Evolutionary conservation across 2,797 vertebrate genomes (phyloP), one percentile per base, ranked within the genome.

Genomic region (Trachurus trachurus): DNA sequence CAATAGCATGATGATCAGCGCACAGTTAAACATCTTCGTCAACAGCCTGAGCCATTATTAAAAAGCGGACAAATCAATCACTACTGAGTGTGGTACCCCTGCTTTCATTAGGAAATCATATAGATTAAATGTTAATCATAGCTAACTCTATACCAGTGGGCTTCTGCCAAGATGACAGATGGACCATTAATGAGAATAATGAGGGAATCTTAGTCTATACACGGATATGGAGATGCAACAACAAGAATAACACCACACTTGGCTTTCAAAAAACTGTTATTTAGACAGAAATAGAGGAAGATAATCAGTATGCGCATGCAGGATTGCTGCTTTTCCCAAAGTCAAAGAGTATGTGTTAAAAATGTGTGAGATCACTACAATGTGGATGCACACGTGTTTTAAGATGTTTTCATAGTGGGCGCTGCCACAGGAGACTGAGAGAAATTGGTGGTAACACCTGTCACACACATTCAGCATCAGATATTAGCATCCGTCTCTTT

Each of bases 161-260:
- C 72, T 83, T 84, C 85, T 94, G 95, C 94, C 93, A 94, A 93
- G 66, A 88, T 92, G 93, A 94, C 95, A 95, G 95, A 95, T 95
- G 95, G 95, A 93, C 92, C 93, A 92, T 95, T 95, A 95, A 95
- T 95, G 93, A 92, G 90, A 94, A 93, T 93, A 93, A 93, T 91
- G 85, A 92, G 91, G 83, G 93, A 93, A 94, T 94, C 91, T 94
- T 93, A 91, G 93, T 94, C 94, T 92, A 90, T 90, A 94, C 93
- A 94, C 89, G 87, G 92, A 94, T 88, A 84, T 84, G 84, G 88
- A 89, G 91, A 93, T 82, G 87, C 88, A 92, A 90, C 87, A 92
- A 88, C 92, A 88, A 91, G 82, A 86, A 91, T 82, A 90, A 92
- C 90, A 91, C 90, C 92, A 91, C 76, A 76, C 83, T 91, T 92